Percentiles rank a stretch among this genome's conserved stretches.
Evolutionary conservation across 2,888 invertebrate genomes (phyloP).

Genomic region (Ectobius pallidus): DNA sequence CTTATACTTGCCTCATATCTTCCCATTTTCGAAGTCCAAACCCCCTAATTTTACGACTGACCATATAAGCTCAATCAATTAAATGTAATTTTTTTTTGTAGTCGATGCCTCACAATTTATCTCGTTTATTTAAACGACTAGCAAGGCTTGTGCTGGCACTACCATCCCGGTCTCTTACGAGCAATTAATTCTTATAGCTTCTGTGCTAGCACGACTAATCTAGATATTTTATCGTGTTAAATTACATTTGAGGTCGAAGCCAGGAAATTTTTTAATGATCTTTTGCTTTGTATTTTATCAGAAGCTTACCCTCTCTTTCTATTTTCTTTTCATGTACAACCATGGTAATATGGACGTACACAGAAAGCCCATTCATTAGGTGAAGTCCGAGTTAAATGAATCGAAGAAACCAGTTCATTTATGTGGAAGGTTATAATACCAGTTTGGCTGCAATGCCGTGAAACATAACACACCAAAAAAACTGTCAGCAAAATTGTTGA

Average conservation of each 20-base stretch:
- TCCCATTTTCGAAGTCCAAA: not conserved
- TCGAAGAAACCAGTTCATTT: conserved; percentile 13
- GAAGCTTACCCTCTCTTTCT: not conserved
- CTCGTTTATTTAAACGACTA: not conserved
- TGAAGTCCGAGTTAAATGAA: not conserved
- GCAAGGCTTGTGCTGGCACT: not conserved
- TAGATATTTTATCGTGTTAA: conserved; percentile 38
- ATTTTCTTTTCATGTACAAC: not conserved
- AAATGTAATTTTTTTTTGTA: not conserved
- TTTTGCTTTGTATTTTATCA: conserved; percentile 3
- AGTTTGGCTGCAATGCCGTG: too few relatives aligned
- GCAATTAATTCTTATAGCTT: conserved; percentile 34
- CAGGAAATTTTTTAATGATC: not conserved
- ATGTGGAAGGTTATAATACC: conserved; percentile 7
- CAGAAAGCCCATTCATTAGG: conserved; percentile 1
- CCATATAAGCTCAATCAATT: conserved; percentile 2
- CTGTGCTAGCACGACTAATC: conserved; percentile 37
- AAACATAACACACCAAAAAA: too few relatives aligned
- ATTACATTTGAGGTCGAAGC: conserved; percentile 14
- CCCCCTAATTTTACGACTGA: not conserved
- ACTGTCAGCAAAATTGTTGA: too few relatives aligned
- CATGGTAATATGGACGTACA: not conserved
- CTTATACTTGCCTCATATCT: not conserved
- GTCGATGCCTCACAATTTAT: conserved; percentile 1
- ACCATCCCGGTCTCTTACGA: not conserved